These are phyloP conservation scores for Excalfactoria chinensis DNA, from an alignment of 2,113 vertebrate genomes.

Conservation along the genomic window DNA sequence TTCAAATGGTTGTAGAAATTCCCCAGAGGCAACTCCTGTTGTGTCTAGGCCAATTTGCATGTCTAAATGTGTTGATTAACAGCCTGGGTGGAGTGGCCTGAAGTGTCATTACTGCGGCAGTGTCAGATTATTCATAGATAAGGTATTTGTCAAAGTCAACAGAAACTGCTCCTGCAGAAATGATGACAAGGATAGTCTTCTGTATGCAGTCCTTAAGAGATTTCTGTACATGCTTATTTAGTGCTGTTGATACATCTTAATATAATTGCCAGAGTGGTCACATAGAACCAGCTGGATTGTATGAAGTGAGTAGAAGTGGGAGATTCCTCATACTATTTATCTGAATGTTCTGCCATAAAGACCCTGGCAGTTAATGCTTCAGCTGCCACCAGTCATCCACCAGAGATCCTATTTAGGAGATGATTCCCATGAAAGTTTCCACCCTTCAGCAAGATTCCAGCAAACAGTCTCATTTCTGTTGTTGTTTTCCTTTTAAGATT, in stretches of 20 bases:
- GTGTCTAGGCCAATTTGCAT: background rate
- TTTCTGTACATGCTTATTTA: background rate
- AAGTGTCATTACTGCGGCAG: background rate
- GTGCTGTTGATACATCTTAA: no score
- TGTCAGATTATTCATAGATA: background rate
- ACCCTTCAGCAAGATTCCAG: background rate
- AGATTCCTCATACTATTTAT: background rate
- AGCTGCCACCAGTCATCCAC: background rate
- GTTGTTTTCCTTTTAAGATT: background rate
- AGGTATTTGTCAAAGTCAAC: background rate
- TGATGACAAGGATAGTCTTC: background rate
- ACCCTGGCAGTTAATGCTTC: rapidly evolving
- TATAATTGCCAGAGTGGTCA: background rate
- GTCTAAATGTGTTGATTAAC: background rate
- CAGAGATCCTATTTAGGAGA: background rate
- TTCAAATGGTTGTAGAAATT: background rate
- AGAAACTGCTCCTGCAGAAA: background rate
- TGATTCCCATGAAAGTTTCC: background rate
- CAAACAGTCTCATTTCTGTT: background rate
- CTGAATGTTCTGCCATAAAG: no score
- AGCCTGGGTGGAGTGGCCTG: no score
- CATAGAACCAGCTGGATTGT: background rate
- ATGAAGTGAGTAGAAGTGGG: background rate
- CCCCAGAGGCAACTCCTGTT: background rate
- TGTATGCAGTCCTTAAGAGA: background rate